phyloP scores from a whole-genome alignment of 2,797 vertebrate species.

The Pygocentrus nattereri region DNA sequence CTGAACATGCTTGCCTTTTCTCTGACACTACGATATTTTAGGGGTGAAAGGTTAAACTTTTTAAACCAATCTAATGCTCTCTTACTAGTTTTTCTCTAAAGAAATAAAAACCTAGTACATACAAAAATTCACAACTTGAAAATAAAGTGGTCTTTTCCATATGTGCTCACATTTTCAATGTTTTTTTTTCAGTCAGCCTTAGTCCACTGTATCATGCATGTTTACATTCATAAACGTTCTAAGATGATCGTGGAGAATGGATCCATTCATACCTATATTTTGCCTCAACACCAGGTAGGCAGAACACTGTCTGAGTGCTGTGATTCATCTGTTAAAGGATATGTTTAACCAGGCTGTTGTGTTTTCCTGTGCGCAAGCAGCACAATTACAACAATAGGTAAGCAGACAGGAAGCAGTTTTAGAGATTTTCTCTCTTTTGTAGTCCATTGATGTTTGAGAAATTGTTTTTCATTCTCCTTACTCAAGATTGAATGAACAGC shows the following conservation, averaged over 20 bases:
- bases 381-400: background rate
- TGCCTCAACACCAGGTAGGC: too few relatives aligned
- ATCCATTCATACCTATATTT: background rate
- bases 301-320: conserved; percentile 8
- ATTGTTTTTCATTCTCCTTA: background rate
- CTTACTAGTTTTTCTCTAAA: background rate
- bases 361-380: background rate
- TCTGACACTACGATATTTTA: conserved; percentile 70
- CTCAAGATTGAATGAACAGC: background rate
- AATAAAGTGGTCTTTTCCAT: background rate
- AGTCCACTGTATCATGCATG: background rate
- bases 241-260: background rate
- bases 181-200: background rate
- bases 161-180: background rate
- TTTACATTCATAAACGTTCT: background rate
- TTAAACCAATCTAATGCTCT: too few relatives aligned
- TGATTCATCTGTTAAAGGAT: background rate
- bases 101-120: background rate
- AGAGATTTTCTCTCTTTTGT: background rate
- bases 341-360: background rate
- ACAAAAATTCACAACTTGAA: background rate
- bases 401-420: background rate
- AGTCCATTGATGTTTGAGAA: background rate
- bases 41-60: background rate
- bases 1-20: conserved; percentile 68